Base-by-base conservation (phyloP, 2,888 invertebrate species). In the Melanotus villosus region DNA sequence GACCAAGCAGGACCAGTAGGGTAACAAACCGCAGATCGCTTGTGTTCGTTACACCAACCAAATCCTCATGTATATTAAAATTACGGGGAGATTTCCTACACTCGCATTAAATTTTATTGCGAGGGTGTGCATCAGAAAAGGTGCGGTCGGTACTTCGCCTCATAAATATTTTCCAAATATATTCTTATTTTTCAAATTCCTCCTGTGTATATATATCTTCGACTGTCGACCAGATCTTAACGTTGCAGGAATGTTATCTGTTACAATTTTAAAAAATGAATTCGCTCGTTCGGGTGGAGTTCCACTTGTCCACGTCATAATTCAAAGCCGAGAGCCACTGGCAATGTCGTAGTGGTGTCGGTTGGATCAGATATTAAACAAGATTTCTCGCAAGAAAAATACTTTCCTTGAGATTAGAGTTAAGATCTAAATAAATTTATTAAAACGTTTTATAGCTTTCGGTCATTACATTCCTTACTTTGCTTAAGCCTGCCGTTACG, bases 401-500 rank as follows among this genome's bases (percentile, higher is more conserved):
- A 23, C 30, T 43, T 52, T 54, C 16, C 43, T 50, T 26, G 19
- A 36, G 68, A 56, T 63, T 68, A 71, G 69, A 75, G 56, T 73
- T 72, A 69, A 75, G 68, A 75, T 75, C 73, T 71, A 68, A 73
- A 74, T 75, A 73, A 73, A 75, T 74, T 75, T 73, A 70, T 71
- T 72, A 75, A 75, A 73, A 67, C 70, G 71, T 68, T 75, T 75
- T 73, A 75, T 73, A 70, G 73, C 68, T 70, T 73, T 65, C 62
- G 71, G 68, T 72, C 71, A 70, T 66, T 68, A 66, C 67, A 65
- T 70, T 71, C 65, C 65, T 68, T 70, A 56, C 63, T 73, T 68
- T 68, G 68, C 65, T 68, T 65, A 68, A 68, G 64, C 43, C 60
- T 54, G 65, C 38, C 60, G 59, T 59, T 65, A 65, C 36, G 47